phyloP scores from a whole-genome alignment of 1,140 invertebrate species.

The Drosophila yakuba region DNA sequence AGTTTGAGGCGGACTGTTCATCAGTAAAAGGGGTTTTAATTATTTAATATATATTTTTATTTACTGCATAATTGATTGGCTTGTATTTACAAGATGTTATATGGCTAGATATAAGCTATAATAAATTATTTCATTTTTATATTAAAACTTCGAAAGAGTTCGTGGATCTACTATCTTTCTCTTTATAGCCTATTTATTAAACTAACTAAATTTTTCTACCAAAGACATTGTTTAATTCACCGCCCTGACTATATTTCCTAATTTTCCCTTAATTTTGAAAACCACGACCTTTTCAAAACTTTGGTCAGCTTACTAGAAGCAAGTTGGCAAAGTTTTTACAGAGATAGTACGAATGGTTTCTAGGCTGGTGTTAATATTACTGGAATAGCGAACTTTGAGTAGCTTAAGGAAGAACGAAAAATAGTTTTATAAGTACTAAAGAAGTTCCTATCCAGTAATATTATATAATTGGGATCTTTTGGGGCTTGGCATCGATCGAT shows the following conservation, averaged over 20 bases:
- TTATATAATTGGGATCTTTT: background rate
- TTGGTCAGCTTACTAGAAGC: slow-evolving; percentile 70
- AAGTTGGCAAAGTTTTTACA: slow-evolving; percentile 68
- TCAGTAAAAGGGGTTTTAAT: background rate
- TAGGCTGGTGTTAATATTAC: background rate
- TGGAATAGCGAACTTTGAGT: background rate
- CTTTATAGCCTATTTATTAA: slow-evolving; percentile 23
- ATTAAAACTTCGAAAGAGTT: background rate
- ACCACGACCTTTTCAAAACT: slow-evolving; percentile 46
- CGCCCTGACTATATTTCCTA: background rate
- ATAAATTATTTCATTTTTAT: background rate
- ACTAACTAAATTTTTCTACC: slow-evolving; percentile 22
- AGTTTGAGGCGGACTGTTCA: background rate
- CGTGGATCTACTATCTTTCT: background rate
- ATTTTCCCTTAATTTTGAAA: background rate
- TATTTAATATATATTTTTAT: slow-evolving; percentile 10
- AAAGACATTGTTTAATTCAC: background rate
- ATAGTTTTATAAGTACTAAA: background rate
- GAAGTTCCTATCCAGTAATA: background rate
- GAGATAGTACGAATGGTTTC: background rate
- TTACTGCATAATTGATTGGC: slow-evolving; percentile 29
- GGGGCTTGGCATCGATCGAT: slow-evolving; percentile 50
- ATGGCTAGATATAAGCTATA: slow-evolving; percentile 12
- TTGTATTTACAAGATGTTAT: slow-evolving; percentile 38
- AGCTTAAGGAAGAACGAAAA: background rate